phyloP scores from a whole-genome alignment of 1,140 invertebrate species.

The Halictus rubicundus region DNA sequence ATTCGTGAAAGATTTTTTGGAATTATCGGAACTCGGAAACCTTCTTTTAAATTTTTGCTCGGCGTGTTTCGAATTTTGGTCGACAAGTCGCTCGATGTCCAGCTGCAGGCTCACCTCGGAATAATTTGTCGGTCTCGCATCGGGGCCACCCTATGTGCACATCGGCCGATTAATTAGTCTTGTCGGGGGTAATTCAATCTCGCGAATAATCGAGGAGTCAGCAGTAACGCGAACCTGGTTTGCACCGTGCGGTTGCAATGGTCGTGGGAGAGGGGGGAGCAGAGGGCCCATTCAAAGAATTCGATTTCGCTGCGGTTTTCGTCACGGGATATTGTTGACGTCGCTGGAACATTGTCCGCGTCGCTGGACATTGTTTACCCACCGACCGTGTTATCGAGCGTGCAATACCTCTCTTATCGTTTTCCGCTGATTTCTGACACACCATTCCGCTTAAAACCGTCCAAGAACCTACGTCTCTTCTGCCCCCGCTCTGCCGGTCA shows the following conservation, averaged over 20 bases:
- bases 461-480: too few species aligned
- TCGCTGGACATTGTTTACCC: neutral
- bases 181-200: slow-evolving; percentile 1
- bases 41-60: too few species aligned
- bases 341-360: too few species aligned
- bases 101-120: too few species aligned
- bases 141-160: neutral
- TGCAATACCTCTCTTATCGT: neutral
- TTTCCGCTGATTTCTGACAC: neutral
- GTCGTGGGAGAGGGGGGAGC: neutral
- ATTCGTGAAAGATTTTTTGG: too few species aligned
- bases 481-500: too few species aligned
- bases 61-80: too few species aligned
- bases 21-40: too few species aligned
- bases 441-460: too few species aligned
- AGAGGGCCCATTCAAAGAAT: neutral
- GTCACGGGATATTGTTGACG: slow-evolving; percentile 1
- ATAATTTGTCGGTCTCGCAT: neutral
- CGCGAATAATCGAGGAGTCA: neutral
- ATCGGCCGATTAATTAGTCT: neutral
- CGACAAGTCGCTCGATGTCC: too few species aligned
- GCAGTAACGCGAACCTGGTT: slow-evolving; percentile 1
- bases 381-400: neutral
- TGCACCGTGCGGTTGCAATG: neutral
- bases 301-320: slow-evolving; percentile 5